Conservation (phyloP, 2,888 invertebrate species). For the Prenolepis imparis region DNA sequence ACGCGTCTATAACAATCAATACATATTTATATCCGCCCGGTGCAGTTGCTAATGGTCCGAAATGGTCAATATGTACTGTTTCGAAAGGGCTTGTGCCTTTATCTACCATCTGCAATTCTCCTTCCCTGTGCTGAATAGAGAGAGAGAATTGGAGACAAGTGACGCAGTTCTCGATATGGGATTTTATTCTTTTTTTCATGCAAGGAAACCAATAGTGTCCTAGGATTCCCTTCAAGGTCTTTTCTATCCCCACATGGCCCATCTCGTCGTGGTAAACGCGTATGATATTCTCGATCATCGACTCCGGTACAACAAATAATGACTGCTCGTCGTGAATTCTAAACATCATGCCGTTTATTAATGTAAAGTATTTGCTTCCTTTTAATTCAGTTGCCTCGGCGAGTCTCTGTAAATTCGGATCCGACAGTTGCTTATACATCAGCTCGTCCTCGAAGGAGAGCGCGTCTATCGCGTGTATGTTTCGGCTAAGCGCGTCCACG, state of each 20-base stretch:
- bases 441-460: background rate
- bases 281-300: background rate
- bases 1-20: no score
- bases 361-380: background rate
- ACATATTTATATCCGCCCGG: no score
- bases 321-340: background rate
- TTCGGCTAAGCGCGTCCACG: background rate
- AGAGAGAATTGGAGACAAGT: background rate
- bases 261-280: background rate
- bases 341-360: background rate
- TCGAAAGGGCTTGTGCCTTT: background rate
- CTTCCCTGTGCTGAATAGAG: background rate
- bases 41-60: no score
- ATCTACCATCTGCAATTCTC: background rate
- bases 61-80: background rate
- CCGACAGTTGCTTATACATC: background rate
- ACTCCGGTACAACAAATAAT: background rate
- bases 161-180: background rate
- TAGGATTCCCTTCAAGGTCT: background rate
- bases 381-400: background rate
- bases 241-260: background rate
- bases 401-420: background rate
- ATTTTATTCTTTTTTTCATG: background rate
- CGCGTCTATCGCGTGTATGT: background rate
- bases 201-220: background rate